Conservation (phyloP, 2,113 vertebrate genomes). For the Psammodynastes pulverulentus region DNA sequence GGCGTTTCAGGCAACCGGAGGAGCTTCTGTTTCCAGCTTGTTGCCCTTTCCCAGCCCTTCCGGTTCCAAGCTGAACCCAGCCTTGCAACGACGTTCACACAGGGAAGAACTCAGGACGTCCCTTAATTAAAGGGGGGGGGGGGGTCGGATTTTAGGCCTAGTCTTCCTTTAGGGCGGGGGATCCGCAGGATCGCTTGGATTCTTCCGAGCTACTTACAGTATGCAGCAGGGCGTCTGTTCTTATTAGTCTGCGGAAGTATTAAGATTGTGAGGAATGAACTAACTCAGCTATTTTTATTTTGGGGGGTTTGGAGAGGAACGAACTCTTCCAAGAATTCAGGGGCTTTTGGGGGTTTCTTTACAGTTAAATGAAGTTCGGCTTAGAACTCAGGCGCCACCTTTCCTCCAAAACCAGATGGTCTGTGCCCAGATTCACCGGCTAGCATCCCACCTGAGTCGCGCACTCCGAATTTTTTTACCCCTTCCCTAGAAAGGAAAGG, state of each 20-base stretch:
- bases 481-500: neutral
- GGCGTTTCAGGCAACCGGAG: neutral
- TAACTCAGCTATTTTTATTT: neutral
- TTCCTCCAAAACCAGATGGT: neutral
- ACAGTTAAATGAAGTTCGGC: neutral
- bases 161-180: neutral
- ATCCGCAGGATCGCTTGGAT: no score
- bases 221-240: neutral
- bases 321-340: neutral
- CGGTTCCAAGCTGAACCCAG: neutral
- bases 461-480: neutral
- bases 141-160: neutral
- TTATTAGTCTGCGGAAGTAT: neutral
- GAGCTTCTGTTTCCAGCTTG: neutral
- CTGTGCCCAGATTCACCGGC: neutral
- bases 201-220: neutral
- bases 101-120: neutral
- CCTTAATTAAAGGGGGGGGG: neutral
- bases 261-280: neutral
- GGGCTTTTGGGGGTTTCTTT: neutral
- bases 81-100: neutral
- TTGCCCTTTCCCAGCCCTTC: neutral
- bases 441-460: neutral
- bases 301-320: neutral
- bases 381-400: neutral